phyloP scores from a whole-genome alignment of 2,888 invertebrate genomes.

The Thumatha senex region DNA sequence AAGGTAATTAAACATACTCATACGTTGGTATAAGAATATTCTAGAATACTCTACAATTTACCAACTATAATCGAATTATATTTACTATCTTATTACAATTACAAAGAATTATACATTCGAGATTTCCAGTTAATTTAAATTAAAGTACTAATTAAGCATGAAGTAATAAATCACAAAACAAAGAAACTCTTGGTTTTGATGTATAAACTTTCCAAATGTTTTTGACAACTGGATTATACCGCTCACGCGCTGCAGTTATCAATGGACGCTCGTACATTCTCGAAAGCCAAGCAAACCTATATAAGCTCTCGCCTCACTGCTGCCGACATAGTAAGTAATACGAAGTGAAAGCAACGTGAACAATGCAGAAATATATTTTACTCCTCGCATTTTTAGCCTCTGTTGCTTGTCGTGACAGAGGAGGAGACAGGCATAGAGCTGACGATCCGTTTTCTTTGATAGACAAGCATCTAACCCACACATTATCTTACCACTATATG shows the following conservation, averaged over 20 bases:
- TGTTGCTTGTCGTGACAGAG: slow-evolving; percentile 45
- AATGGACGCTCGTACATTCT: slow-evolving; percentile 71
- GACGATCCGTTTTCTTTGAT: slow-evolving; percentile 66
- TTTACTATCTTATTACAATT: not conserved
- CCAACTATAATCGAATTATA: too few species aligned
- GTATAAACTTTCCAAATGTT: slow-evolving; percentile 57
- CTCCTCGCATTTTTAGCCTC: slow-evolving; percentile 50
- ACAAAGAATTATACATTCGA: not conserved
- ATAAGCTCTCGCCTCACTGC: slow-evolving; percentile 54
- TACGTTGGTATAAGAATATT: too few species aligned
- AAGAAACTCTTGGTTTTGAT: slow-evolving; percentile 2
- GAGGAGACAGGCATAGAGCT: slow-evolving; percentile 38
- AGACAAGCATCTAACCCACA: slow-evolving; percentile 66
- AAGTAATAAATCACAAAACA: not conserved
- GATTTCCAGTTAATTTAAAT: not conserved
- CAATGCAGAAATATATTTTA: slow-evolving; percentile 61
- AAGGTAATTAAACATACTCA: too few species aligned
- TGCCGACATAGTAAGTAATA: slow-evolving; percentile 50
- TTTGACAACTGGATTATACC: slow-evolving; percentile 58
- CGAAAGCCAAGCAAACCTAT: slow-evolving; percentile 71
- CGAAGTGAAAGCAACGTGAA: slow-evolving; percentile 48
- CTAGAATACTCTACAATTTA: too few species aligned
- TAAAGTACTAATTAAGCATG: not conserved
- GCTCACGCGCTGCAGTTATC: slow-evolving; percentile 64
- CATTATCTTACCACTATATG: slow-evolving; percentile 64